Conservation (phyloP, 2,888 invertebrate species). For the Tenthredo amoena region DNA sequence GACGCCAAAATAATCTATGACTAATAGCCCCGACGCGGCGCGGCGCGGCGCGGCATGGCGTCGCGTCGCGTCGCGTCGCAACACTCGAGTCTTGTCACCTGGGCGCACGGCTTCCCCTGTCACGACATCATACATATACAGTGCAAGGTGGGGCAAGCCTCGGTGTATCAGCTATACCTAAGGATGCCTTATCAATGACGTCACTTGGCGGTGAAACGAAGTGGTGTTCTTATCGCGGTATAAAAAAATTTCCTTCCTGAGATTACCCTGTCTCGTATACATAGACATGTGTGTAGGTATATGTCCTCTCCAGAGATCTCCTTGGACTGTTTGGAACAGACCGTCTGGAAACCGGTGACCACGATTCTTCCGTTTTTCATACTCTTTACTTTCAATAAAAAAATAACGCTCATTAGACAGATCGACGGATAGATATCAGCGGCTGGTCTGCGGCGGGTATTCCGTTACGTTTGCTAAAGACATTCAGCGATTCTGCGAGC, state of each 20-base stretch:
- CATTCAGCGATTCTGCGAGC: background rate
- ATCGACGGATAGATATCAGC: background rate
- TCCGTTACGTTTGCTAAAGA: background rate
- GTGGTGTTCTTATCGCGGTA: background rate
- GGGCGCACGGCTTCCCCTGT: constrained; percentile 42
- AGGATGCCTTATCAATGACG: constrained; percentile 50
- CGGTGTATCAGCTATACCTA: background rate
- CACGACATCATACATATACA: background rate
- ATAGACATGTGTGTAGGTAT: background rate
- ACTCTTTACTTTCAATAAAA: background rate
- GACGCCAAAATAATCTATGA: constrained; percentile 53
- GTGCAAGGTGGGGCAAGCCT: background rate
- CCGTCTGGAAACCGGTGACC: background rate
- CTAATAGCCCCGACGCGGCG: constrained; percentile 11
- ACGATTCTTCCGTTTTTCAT: background rate
- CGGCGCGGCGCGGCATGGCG: too few species aligned
- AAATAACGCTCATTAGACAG: background rate
- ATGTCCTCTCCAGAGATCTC: background rate
- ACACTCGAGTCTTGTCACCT: constrained; percentile 24
- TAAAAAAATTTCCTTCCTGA: background rate
- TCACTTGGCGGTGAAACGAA: constrained; percentile 8
- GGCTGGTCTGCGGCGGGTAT: background rate
- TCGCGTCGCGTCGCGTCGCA: background rate
- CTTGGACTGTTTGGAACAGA: background rate
- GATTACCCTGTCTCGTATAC: background rate